Evolutionary conservation across 2,888 invertebrate genomes (phyloP).

Genomic region (Thecocarcelia acutangulata): DNA sequence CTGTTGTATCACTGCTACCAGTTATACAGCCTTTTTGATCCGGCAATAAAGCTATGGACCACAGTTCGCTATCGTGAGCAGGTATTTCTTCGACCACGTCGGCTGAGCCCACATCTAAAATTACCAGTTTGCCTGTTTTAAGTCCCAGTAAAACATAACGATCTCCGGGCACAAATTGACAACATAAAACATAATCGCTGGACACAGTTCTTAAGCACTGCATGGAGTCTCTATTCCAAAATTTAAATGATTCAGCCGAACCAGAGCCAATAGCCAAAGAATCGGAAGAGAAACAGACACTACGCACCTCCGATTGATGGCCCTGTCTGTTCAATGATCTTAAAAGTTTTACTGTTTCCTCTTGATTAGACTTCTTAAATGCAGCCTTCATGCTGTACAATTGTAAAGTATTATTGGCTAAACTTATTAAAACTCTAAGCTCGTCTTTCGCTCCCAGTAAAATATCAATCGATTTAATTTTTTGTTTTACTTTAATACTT

Average conservation of each 20-base stretch:
- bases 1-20: conserved; percentile 93
- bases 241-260: conserved; percentile 92
- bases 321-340: conserved; percentile 88
- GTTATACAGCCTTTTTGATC: conserved; percentile 92
- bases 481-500: conserved; percentile 85
- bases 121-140: conserved; percentile 90
- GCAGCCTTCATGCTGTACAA: conserved; percentile 83
- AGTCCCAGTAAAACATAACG: conserved; percentile 93
- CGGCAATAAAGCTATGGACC: conserved; percentile 89
- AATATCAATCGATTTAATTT: conserved; percentile 87
- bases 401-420: conserved; percentile 89
- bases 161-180: conserved; percentile 93
- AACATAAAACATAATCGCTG: conserved; percentile 85
- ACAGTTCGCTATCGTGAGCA: conserved; percentile 91
- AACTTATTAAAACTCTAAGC: conserved; percentile 85
- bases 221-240: conserved; percentile 92
- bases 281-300: conserved; percentile 94
- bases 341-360: conserved; percentile 82
- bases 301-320: conserved; percentile 94
- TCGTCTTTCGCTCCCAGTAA: conserved; percentile 88
- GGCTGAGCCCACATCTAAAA: conserved; percentile 92
- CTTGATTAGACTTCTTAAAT: conserved; percentile 80
- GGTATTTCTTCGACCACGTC: conserved; percentile 90
- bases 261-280: conserved; percentile 93
- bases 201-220: conserved; percentile 87